A percentile compares a stretch with the other conserved stretches of the same genome.
phyloP scores from a whole-genome alignment of 1,140 invertebrate species.

The Orchestia grillus region DNA sequence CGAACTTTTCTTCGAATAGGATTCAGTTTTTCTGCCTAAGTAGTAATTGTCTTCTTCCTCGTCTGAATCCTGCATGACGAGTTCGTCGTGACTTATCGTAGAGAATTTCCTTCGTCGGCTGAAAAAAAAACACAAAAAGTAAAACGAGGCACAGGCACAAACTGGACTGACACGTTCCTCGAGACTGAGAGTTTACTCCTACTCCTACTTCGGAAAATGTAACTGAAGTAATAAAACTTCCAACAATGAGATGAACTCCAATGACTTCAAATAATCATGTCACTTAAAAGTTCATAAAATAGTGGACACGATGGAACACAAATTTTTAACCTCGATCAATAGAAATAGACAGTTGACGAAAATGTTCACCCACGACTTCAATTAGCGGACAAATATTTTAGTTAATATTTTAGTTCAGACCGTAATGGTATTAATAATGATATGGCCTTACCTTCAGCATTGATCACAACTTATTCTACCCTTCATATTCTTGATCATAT shows the following conservation, averaged over 20 bases:
- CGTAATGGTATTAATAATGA: too few relatives aligned
- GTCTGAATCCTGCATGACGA: slow-evolving; percentile 37
- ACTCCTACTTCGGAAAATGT: background rate
- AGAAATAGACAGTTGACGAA: background rate
- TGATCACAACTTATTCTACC: too few relatives aligned
- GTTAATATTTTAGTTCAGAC: too few relatives aligned
- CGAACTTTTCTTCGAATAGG: background rate
- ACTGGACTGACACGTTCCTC: background rate
- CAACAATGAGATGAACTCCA: background rate
- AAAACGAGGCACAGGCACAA: background rate
- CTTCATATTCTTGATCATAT: too few relatives aligned
- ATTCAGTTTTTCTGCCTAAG: background rate
- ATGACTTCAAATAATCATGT: background rate
- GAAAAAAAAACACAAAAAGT: background rate
- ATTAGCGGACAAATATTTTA: background rate
- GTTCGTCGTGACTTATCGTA: slow-evolving; percentile 40
- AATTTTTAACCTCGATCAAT: background rate
- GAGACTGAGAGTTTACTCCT: background rate
- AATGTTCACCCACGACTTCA: background rate
- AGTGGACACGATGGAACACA: background rate
- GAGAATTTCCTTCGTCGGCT: slow-evolving; percentile 9
- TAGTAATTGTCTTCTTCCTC: slow-evolving; percentile 27
- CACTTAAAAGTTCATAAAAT: background rate
- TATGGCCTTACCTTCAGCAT: too few relatives aligned
- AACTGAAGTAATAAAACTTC: background rate